phyloP scores from a whole-genome alignment of 30 jellyfish, hydroid and myxozoan genomes.

The Aurelia coerulea region DNA sequence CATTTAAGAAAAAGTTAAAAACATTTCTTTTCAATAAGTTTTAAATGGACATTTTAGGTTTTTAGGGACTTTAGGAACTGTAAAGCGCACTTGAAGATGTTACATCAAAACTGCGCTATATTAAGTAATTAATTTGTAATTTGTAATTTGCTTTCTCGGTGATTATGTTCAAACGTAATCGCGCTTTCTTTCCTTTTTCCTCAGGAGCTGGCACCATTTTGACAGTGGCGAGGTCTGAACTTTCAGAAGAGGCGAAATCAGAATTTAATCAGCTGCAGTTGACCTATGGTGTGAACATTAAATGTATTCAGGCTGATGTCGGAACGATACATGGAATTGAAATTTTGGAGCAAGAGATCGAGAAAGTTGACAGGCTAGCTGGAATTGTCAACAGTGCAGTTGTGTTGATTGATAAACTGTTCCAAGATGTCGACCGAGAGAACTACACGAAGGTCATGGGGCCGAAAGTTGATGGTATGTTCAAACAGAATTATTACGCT shows the following conservation, averaged over 20 bases:
- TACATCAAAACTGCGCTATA: no score
- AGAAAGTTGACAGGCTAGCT: slow-evolving; percentile 37
- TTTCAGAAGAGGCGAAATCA: slow-evolving; percentile 1
- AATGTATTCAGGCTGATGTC: slow-evolving; percentile 9
- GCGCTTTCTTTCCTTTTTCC: neutral
- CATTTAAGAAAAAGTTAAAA: no score
- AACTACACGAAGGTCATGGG: slow-evolving; percentile 63
- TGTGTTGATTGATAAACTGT: slow-evolving; percentile 40
- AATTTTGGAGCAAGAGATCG: slow-evolving; percentile 11
- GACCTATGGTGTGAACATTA: slow-evolving; percentile 1
- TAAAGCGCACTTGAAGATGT: no score
- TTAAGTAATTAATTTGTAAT: no score
- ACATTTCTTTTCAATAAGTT: no score
- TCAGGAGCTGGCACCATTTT: slow-evolving; percentile 59
- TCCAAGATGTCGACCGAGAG: slow-evolving; percentile 25
- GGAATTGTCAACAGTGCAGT: slow-evolving; percentile 76
- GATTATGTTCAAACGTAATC: neutral
- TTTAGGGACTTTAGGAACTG: no score
- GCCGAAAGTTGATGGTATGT: slow-evolving; percentile 52
- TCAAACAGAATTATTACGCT: no score
- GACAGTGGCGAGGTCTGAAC: slow-evolving; percentile 40
- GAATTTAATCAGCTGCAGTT: slow-evolving; percentile 16
- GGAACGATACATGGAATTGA: slow-evolving; percentile 7
- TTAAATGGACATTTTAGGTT: no score
- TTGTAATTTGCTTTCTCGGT: no score